Evolutionary conservation across 2,888 invertebrate genomes (phyloP), one percentile per base, ranked within the genome.

Genomic region (Slavum lentiscoides): DNA sequence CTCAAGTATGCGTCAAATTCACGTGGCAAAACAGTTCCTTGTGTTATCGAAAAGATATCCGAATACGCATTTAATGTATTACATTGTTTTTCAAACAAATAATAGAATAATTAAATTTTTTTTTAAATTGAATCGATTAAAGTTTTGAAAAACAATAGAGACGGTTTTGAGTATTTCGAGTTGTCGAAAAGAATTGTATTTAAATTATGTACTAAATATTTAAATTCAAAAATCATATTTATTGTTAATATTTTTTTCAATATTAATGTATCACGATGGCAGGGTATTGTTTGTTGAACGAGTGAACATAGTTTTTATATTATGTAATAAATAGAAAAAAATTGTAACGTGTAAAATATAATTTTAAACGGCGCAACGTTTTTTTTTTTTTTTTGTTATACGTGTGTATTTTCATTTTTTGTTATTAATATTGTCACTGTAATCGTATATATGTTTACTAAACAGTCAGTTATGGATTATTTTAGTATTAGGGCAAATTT

Each of bases 261-360:
- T 37, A 39, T 74, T 17, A 55, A 8, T 66, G 9, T 53, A 64
- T 11, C 2, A 55, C 11, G 49, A 49, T 74, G 15, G 11, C 66
- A 66, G n/a, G 15, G 7, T 59, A 67, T 67, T 68, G 21, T 75
- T 55, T 19, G 13, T 49, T 49, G 23, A 55, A 67, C 39, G 37
- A 72, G 37, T 74, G 0, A 67, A 43, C 17, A 53, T 49, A 53
- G 37, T 73, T 53, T 53, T 74, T 74, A 39, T 61, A n/a, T 30
- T 30, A 30, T 13, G 19, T 64, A 74, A 37, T 74, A 53, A 55
- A 49, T 49, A 49, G 11, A 49, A 11, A 23, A 58, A 68, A n/a
- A 30, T 39, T 49, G 30, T 17, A 30, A 58, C 67, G 67, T 58
- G 30, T 59, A 13, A 43, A 59, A n/a, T 67, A 59, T 21, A 75